Evolutionary conservation across 2,797 vertebrate species (phyloP), one percentile per base, ranked within the genome.

Genomic region (Ctenopoma multispine): DNA sequence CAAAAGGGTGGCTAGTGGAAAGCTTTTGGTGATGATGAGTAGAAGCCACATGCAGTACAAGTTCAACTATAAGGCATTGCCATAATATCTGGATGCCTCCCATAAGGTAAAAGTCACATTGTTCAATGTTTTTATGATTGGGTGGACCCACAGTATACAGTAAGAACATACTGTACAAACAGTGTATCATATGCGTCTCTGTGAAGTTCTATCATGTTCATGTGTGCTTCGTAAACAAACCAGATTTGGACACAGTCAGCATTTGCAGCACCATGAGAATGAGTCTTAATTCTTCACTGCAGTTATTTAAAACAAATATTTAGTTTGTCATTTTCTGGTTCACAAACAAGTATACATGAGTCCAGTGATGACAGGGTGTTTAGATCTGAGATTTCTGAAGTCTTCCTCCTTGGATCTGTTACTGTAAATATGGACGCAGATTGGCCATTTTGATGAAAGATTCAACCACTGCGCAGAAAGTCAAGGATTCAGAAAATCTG

Each of bases 291-390:
- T 63, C 24, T 49, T 55, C 51, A 61, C 54, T 54, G 63, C 68
- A 73, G 40, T 66, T 65, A 68, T 27, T 55, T 31, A 61, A 61
- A 27, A 67, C 69, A 60, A 79, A 80, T 46, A 77, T 81, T 84
- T 73, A 49, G 58, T 13, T 6, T 61, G 27, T 64, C 29, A 18
- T 36, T 53, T 69, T 68, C 24, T 73, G 27, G 44, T 56, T 61
- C 40, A 48, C 21, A 67, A 68, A 53, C 11, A 54, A 51, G 44
- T 47, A 57, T 9, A 31, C 5, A 17, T 7, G 24, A 69, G 29
- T 68, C 29, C 0, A 1, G 62, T 66, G 64, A 69, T 63, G 64
- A 81, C 34, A 13, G 56, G 24, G 1, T 79, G 63, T 84, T 87
- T 75, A 65, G 27, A 54, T 58, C 3, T 36, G 34, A 40, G 12